Base-by-base conservation (phyloP, 2,113 vertebrate species). In the Falco punctatus region DNA sequence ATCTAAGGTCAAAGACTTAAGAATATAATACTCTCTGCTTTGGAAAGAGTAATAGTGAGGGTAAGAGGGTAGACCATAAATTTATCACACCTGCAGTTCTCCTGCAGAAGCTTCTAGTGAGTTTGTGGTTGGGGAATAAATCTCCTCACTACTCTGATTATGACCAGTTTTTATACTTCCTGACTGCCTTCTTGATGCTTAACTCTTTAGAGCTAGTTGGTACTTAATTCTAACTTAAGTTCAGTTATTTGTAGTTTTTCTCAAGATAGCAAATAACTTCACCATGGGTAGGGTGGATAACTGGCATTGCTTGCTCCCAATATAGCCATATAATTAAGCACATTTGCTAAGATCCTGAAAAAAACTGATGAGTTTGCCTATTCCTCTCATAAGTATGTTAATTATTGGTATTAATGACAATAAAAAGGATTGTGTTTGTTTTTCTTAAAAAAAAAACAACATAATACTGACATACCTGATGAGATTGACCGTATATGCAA, bases 1-100 rank as follows among this genome's bases (percentile, higher is more conserved):
- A 71, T 91, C 69, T 18, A 77, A 77, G 94, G 32, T 90, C 96
- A 81, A 83, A 90, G 84, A 81, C 80, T 96, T 95, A 67, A 54
- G 58, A 94, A 95, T 65, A 58, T 82, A 95, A 92, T 83, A 77
- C 35, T 77, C 17, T 74, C 35, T 92, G 44, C 77, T 92, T 95
- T 92, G 61, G 59, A 81, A 96, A 90, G 90, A 87, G 23, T 89
- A 94, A 86, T 59, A 80, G 66, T 8, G 35, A 91, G 58, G 87
- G 40, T 88, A 69, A 86, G 54, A 59, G 65, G 74, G 75, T 46
- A 78, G 44, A 17, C 77, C 66, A 55, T 86, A 90, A 87, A 93
- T 93, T 92, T 83, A 28, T 90, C 67, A 55, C 67, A 74, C 70
- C 72, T 77, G 74, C 66, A 54, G 54, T 86, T 88, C 33, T 69